Evolutionary conservation across 2,797 vertebrate species (phyloP).

Genomic region (Apogon talboti): DNA sequence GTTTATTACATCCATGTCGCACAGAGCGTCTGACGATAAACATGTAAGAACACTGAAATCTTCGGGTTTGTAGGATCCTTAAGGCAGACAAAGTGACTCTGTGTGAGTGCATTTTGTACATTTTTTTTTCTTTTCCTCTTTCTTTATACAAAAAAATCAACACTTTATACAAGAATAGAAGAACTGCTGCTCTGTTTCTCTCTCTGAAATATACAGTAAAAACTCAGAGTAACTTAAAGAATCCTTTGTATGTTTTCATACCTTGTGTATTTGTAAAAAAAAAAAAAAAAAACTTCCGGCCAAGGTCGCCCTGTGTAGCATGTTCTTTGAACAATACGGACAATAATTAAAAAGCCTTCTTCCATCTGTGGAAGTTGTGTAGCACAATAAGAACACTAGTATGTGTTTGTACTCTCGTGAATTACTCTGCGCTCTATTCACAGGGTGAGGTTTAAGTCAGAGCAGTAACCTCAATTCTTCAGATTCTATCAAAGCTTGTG

Average conservation of each 20-base stretch:
- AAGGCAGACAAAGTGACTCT: too few relatives aligned
- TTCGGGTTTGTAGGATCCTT: too few relatives aligned
- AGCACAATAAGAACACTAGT: slow-evolving; percentile 40
- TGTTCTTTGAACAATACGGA: slow-evolving; percentile 29
- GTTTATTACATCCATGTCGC: too few relatives aligned
- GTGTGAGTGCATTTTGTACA: too few relatives aligned
- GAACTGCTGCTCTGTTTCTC: slow-evolving; percentile 12
- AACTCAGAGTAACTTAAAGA: slow-evolving; percentile 12
- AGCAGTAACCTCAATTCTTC: slow-evolving; percentile 34
- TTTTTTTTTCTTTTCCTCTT: too few relatives aligned
- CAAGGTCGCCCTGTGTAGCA: slow-evolving; percentile 45
- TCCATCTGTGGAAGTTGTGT: slow-evolving; percentile 37
- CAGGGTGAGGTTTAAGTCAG: slow-evolving; percentile 27
- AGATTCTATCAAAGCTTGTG: slow-evolving; percentile 18
- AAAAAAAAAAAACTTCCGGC: slow-evolving; percentile 13
- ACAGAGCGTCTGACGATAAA: too few relatives aligned
- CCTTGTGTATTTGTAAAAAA: neutral
- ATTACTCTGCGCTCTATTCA: slow-evolving; percentile 18
- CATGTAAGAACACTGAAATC: too few relatives aligned
- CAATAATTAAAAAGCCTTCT: slow-evolving; percentile 15
- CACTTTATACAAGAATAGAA: slow-evolving; percentile 3
- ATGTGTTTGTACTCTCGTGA: slow-evolving; percentile 26
- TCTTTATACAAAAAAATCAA: slow-evolving; percentile 11
- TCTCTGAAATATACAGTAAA: slow-evolving; percentile 7
- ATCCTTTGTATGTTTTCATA: neutral